Conservation (phyloP, 2,113 vertebrate species). For the Sturnus vulgaris region DNA sequence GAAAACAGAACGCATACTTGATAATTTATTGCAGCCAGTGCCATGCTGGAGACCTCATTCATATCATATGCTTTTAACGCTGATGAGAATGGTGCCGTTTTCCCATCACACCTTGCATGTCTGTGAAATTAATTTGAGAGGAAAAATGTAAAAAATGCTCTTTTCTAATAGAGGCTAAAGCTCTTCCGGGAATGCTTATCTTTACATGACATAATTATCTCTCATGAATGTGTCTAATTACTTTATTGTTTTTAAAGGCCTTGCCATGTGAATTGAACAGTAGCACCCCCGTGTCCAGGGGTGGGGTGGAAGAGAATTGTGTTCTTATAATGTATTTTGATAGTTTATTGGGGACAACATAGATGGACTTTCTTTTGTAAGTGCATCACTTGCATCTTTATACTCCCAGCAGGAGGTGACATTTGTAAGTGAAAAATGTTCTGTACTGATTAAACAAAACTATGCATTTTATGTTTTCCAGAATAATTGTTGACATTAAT, state of each 20-base stretch:
- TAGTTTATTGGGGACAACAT: neutral
- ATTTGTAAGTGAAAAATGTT: neutral
- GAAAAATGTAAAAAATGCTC: constrained; percentile 28
- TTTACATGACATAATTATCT: constrained; percentile 57
- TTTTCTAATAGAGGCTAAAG: constrained; percentile 38
- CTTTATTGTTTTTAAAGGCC: constrained; percentile 41
- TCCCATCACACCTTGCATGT: neutral
- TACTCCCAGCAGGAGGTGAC: neutral
- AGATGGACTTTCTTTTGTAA: neutral
- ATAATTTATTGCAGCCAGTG: constrained; percentile 75
- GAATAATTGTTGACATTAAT: neutral
- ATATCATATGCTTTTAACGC: constrained; percentile 72
- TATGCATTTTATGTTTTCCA: neutral
- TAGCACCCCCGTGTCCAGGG: neutral
- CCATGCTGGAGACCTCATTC: constrained; percentile 54
- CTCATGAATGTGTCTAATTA: constrained; percentile 48
- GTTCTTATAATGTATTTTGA: neutral
- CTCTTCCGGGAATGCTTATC: constrained; percentile 50
- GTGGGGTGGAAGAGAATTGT: neutral
- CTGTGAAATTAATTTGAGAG: neutral
- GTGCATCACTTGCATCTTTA: neutral
- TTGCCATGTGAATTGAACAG: constrained; percentile 41
- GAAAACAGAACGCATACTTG: constrained; percentile 72
- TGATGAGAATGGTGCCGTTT: constrained; percentile 65
- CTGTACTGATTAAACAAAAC: neutral